Base-by-base conservation (phyloP, 2,113 vertebrate genomes). In the Ceuthmochares aereus region DNA sequence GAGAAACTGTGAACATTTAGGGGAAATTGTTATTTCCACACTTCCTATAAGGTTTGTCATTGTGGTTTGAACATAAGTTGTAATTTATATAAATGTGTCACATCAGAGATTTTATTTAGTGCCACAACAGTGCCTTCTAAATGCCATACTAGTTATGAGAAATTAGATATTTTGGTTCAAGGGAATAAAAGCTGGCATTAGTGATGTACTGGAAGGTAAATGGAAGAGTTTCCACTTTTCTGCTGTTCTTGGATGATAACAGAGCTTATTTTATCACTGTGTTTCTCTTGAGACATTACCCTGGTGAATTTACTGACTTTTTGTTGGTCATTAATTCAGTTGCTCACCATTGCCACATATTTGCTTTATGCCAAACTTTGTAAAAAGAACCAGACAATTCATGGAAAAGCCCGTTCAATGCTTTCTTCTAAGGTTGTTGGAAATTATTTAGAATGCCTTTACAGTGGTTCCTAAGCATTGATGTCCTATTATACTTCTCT, bases 71-170 rank as follows among this genome's bases (percentile, higher is more conserved):
- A 60, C 0, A 0, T 34, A 22, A 76, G 6, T 51, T 78, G 18
- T 45, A 14, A 22, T 63, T 90, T 58, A 27, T 0, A 0, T 60
- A 30, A 58, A n/a, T 20, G 26, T 67, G n/a, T 19, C 13, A 30
- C 9, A 9, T 5, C 20, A 26, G 36, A 73, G 32, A 51, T 59
- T 72, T 82, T 73, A 66, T 4, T 36, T 4, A 6, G 23, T 79
- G 32, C 20, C 25, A 13, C 8, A 22, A 23, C 16, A 66, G 4
- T 62, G 12, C 22, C 27, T 83, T 80, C 40, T 83, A 72, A 43
- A 67, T 22, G 16, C 37, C 14, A 2, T 32, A 42, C 10, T 37
- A 43, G 10, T 54, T 76, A 23, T 8, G 15, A 43, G 47, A 63
- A 69, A 82, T 22, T 2, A 60, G 11, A 8, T 54, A 6, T 5